A percentile compares a stretch with the other conserved stretches of the same genome.
These are phyloP conservation scores for Beroe forskalii DNA, from an alignment of 37 sponge, comb jelly and placozoan genomes.

Conservation along the genomic window DNA sequence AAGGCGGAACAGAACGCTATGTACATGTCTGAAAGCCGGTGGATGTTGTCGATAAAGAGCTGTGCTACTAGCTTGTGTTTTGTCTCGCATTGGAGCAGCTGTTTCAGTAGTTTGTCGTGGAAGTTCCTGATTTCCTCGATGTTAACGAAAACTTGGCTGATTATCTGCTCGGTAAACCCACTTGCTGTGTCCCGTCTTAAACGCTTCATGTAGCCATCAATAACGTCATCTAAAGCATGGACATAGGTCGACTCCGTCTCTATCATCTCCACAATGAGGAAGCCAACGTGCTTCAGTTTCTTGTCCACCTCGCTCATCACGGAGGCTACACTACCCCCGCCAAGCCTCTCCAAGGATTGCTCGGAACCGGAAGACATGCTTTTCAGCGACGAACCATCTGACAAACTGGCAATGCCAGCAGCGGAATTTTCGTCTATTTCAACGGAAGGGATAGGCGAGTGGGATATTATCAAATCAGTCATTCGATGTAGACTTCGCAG, in stretches of 20 bases:
- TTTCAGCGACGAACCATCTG: slow-evolving; percentile 53
- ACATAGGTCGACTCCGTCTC: slow-evolving; percentile 41
- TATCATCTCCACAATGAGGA: slow-evolving; percentile 8
- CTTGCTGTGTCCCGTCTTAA: neutral
- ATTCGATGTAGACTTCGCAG: no score
- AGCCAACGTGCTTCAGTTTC: slow-evolving; percentile 35
- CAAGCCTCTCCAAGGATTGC: slow-evolving; percentile 3
- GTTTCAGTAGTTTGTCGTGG: neutral
- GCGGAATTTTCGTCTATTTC: slow-evolving; percentile 27
- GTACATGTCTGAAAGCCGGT: neutral
- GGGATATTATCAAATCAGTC: slow-evolving; percentile 9
- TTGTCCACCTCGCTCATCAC: neutral
- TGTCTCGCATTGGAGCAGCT: slow-evolving; percentile 3
- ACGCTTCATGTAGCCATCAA: slow-evolving; percentile 42
- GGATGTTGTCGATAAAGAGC: slow-evolving; percentile 23
- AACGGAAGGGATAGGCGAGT: slow-evolving; percentile 56
- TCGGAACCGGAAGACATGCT: slow-evolving; percentile 45
- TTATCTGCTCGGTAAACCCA: slow-evolving; percentile 2
- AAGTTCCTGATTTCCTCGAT: slow-evolving; percentile 21
- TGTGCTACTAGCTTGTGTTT: slow-evolving; percentile 11
- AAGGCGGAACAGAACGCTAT: slow-evolving; percentile 42
- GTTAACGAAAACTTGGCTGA: slow-evolving; percentile 26
- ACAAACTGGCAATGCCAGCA: neutral
- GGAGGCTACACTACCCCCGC: neutral
- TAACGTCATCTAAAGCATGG: slow-evolving; percentile 21